Evolutionary conservation across 2,888 invertebrate genomes (phyloP).

Genomic region (Hydropsyche betteni): DNA sequence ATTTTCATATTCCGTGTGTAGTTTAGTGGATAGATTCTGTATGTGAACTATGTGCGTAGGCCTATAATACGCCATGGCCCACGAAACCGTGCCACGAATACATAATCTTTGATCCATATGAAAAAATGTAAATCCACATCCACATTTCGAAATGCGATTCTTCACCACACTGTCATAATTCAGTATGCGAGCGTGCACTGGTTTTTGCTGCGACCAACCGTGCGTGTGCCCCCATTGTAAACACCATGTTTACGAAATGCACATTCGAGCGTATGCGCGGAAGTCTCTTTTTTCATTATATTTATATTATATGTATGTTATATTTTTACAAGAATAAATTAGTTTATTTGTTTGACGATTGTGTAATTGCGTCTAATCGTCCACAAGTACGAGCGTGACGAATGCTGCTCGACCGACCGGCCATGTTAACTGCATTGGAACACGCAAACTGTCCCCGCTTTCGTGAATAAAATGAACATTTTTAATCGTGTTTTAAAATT

Average conservation of each 20-base stretch:
- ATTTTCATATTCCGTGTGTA: background rate
- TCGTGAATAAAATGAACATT: no score
- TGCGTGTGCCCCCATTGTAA: background rate
- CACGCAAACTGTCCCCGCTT: conserved; percentile 23
- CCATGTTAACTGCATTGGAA: conserved; percentile 1
- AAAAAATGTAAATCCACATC: conserved; percentile 1
- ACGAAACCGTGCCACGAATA: background rate
- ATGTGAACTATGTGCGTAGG: conserved; percentile 16
- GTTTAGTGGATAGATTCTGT: conserved; percentile 18
- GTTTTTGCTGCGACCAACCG: background rate
- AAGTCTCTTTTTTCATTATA: background rate
- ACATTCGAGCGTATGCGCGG: background rate
- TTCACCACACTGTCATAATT: background rate
- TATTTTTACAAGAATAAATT: conserved; percentile 29
- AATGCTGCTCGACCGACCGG: conserved; percentile 1
- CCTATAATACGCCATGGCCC: conserved; percentile 12
- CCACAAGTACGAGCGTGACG: conserved; percentile 34
- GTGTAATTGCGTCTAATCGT: conserved; percentile 31
- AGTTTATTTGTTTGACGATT: conserved; percentile 32
- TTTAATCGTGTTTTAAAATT: conserved; percentile 16
- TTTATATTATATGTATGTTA: background rate
- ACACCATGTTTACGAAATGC: conserved; percentile 7
- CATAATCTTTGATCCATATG: background rate
- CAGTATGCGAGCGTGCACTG: background rate
- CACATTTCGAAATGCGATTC: conserved; percentile 11